Percentiles rank a stretch among this genome's conserved stretches.
These are phyloP conservation scores for Syncerus caffer DNA, from an alignment of 2,797 vertebrate genomes.

Conservation along the genomic window DNA sequence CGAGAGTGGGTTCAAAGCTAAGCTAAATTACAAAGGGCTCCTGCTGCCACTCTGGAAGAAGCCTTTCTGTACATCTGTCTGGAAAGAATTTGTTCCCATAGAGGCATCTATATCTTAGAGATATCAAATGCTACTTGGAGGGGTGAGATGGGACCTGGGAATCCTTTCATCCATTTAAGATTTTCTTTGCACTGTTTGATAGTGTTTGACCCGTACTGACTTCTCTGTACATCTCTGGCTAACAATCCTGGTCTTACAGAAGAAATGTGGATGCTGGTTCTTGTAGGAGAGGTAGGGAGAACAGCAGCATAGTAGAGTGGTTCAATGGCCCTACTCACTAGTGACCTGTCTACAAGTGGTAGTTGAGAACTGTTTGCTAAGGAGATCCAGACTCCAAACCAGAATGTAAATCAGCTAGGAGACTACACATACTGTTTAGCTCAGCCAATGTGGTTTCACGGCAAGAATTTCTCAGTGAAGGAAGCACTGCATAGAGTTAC, in stretches of 20 bases:
- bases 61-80: constrained; percentile 26
- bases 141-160: constrained; percentile 29
- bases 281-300: not conserved
- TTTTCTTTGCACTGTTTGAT: constrained; percentile 40
- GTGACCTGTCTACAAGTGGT: accelerated
- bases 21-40: constrained; percentile 64
- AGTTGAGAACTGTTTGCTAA: not conserved
- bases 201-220: not conserved
- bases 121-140: constrained; percentile 36
- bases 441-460: not conserved
- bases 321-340: not conserved
- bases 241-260: not conserved
- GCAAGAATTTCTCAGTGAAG: not conserved
- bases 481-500: not conserved
- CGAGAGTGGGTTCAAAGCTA: constrained; percentile 62
- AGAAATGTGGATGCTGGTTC: not conserved
- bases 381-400: not conserved
- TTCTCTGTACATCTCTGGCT: not conserved
- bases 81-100: constrained; percentile 58
- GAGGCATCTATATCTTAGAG: not conserved
- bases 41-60: constrained; percentile 55
- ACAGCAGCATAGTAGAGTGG: accelerated
- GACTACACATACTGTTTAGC: not conserved
- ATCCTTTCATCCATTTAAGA: constrained; percentile 37
- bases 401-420: not conserved